phyloP scores from a whole-genome alignment of 2,113 vertebrate genomes.

The Odontesthes bonariensis region DNA sequence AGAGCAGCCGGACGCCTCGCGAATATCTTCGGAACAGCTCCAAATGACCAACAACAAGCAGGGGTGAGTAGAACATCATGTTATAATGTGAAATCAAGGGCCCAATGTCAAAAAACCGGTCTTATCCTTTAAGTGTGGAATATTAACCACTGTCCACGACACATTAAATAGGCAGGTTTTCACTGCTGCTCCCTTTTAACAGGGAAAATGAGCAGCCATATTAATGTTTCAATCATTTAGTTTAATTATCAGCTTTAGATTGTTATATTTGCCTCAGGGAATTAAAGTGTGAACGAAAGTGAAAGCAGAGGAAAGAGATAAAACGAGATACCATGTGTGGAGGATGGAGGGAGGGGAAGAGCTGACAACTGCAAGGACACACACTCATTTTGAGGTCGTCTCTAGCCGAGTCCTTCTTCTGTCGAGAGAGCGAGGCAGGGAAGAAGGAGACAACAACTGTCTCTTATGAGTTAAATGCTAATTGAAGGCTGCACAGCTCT shows the following conservation, averaged over 20 bases:
- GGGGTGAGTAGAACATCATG: too few species aligned
- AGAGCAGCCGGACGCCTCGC: too few species aligned
- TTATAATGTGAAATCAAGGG: too few species aligned
- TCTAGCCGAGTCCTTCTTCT: slow-evolving; percentile 22
- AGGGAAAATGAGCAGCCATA: slow-evolving; percentile 7
- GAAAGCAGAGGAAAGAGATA: not conserved
- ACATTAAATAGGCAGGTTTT: not conserved
- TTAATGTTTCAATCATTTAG: not conserved
- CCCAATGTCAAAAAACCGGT: too few species aligned
- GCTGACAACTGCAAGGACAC: slow-evolving; percentile 22
- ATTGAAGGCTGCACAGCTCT: slow-evolving; percentile 77
- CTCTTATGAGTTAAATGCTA: slow-evolving; percentile 83
- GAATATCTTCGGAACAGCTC: too few species aligned
- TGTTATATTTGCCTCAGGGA: slow-evolving; percentile 1
- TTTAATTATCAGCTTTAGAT: not conserved
- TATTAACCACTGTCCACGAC: not conserved
- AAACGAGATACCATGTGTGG: not conserved
- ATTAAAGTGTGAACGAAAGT: not conserved
- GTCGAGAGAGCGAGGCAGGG: slow-evolving; percentile 33
- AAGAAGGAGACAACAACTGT: slow-evolving; percentile 68
- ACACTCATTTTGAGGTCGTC: slow-evolving; percentile 35
- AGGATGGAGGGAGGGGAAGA: not conserved
- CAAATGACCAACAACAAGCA: too few species aligned
- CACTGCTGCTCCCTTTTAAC: not conserved
- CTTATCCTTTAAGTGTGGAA: too few species aligned